These are phyloP conservation scores for Aurelia aurita complex sp. Pacific DNA, from an alignment of 30 jellyfish, hydroid and myxozoan genomes.

Conservation along the genomic window DNA sequence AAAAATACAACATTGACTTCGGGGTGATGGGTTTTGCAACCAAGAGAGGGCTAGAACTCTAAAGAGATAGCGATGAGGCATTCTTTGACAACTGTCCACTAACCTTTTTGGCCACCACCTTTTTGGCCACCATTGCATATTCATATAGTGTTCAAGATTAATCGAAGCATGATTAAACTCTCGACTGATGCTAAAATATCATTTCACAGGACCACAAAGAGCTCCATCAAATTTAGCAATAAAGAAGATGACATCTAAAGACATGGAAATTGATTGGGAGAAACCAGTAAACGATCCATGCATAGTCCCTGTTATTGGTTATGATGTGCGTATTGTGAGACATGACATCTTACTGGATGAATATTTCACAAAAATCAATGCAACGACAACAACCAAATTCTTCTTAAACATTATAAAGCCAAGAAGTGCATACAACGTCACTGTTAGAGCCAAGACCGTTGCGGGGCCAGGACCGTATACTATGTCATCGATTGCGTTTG, in stretches of 20 bases:
- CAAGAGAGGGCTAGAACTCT: too few relatives aligned
- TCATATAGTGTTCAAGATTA: too few relatives aligned
- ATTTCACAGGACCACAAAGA: constrained; percentile 73
- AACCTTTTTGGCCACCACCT: too few relatives aligned
- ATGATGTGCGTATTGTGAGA: constrained; percentile 65
- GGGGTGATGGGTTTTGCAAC: too few relatives aligned
- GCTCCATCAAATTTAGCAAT: constrained; percentile 68
- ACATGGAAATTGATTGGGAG: constrained; percentile 71
- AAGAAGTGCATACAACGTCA: constrained; percentile 41
- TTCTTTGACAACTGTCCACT: too few relatives aligned
- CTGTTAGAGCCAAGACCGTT: constrained; percentile 79
- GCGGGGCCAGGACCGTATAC: constrained; percentile 91
- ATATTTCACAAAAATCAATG: not conserved
- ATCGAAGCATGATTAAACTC: too few relatives aligned
- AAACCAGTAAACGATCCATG: constrained; percentile 67
- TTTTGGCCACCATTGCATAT: too few relatives aligned
- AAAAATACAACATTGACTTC: too few relatives aligned
- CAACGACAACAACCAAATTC: constrained; percentile 18
- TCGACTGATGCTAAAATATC: too few relatives aligned
- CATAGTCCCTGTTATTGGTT: constrained; percentile 60
- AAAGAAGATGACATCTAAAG: constrained; percentile 9
- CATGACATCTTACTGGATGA: constrained; percentile 12
- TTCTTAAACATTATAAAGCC: not conserved
- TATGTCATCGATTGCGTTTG: constrained; percentile 64
- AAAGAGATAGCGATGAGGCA: too few relatives aligned